phyloP scores from a whole-genome alignment of 2,888 invertebrate species.

The Nephrotoma guestfalica region DNA sequence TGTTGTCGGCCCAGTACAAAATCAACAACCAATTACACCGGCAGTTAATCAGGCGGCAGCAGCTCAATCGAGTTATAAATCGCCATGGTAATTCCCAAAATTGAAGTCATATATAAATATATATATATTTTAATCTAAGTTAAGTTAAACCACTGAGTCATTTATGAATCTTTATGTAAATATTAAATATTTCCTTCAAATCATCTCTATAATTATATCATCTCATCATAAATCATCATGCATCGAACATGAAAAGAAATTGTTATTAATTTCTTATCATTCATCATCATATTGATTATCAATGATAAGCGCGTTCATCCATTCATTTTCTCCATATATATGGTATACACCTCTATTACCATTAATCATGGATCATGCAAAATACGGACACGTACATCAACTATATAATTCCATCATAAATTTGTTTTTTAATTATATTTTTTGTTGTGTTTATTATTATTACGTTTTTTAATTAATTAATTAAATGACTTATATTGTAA shows the following conservation, averaged over 20 bases:
- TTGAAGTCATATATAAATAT: slow-evolving; percentile 16
- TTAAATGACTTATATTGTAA: neutral
- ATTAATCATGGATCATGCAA: neutral
- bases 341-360: neutral
- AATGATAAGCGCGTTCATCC: neutral
- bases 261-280: neutral
- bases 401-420: neutral
- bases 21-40: slow-evolving; percentile 14
- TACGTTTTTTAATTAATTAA: neutral
- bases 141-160: neutral
- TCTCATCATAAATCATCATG: neutral
- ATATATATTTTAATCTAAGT: neutral
- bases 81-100: slow-evolving; percentile 34
- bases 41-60: neutral
- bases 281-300: neutral
- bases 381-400: neutral
- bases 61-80: slow-evolving; percentile 9
- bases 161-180: neutral
- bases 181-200: neutral
- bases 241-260: neutral
- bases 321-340: neutral
- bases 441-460: neutral
- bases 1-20: slow-evolving; percentile 17
- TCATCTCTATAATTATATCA: neutral
- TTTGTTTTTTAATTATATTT: neutral